Percentiles rank a stretch among this genome's conserved stretches.
phyloP scores from a whole-genome alignment of 1,140 invertebrate genomes.

The Drosophila miranda region DNA sequence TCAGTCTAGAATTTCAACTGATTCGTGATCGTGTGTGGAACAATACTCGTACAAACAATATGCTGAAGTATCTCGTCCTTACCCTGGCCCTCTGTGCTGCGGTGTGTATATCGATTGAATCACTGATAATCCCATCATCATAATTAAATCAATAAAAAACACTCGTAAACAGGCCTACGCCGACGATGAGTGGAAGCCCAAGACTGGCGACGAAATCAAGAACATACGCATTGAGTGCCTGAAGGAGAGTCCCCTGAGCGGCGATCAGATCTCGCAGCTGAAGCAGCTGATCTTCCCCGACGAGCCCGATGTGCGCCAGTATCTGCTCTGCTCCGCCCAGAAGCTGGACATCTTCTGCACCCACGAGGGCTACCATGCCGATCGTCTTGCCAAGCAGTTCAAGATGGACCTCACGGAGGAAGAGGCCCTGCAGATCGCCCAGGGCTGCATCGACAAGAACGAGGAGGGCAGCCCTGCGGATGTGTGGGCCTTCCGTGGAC shows the following conservation, averaged over 20 bases:
- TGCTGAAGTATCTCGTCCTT: slow-evolving; percentile 67
- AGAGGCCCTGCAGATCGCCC: slow-evolving; percentile 64
- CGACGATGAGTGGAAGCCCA: slow-evolving; percentile 65
- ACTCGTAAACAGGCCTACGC: slow-evolving; percentile 42
- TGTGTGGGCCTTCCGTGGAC: slow-evolving; percentile 72
- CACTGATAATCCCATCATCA: background rate
- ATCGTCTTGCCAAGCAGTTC: slow-evolving; percentile 78
- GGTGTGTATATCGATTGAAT: slow-evolving; percentile 50
- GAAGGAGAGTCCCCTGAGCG: slow-evolving; percentile 50
- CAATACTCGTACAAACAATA: slow-evolving; percentile 22
- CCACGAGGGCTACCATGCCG: slow-evolving; percentile 71
- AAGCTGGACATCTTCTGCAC: slow-evolving; percentile 75
- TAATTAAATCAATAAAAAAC: background rate
- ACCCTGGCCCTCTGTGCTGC: slow-evolving; percentile 60
- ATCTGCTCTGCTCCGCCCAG: slow-evolving; percentile 62
- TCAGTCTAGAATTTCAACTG: slow-evolving; percentile 39
- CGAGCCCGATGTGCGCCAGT: slow-evolving; percentile 68
- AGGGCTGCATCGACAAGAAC: slow-evolving; percentile 69
- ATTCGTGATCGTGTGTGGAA: slow-evolving; percentile 28
- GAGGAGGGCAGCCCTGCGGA: slow-evolving; percentile 53
- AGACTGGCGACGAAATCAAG: slow-evolving; percentile 63
- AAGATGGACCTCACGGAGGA: slow-evolving; percentile 73
- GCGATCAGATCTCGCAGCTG: slow-evolving; percentile 57
- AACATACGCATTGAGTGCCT: slow-evolving; percentile 66
- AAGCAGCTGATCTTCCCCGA: slow-evolving; percentile 69